These are phyloP conservation scores for Calosoma granatense DNA, from an alignment of 1,140 invertebrate genomes.

Conservation along the genomic window DNA sequence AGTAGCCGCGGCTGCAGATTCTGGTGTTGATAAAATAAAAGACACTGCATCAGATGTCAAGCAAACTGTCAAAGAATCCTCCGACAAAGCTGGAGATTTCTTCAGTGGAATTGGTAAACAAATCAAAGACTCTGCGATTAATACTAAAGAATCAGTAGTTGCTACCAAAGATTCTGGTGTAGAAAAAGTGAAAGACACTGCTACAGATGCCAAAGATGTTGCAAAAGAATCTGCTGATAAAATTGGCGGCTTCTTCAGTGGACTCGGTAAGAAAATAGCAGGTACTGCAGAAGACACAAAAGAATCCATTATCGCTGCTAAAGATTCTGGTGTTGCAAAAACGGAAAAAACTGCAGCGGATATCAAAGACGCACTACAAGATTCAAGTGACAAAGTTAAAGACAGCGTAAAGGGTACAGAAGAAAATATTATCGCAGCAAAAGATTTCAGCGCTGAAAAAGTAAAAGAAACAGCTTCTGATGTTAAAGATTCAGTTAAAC, in stretches of 20 bases:
- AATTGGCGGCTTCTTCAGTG: conserved; percentile 15
- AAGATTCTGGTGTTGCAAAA: not conserved
- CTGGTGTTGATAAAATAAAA: not conserved
- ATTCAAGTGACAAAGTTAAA: too few relatives aligned
- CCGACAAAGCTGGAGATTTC: conserved; percentile 10
- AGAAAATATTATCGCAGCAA: not conserved
- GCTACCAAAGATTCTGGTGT: not conserved
- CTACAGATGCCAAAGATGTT: not conserved
- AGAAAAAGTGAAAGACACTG: not conserved
- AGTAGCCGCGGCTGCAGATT: not conserved
- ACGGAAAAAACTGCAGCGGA: not conserved
- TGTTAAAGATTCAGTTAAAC: not conserved
- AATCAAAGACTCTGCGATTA: not conserved
- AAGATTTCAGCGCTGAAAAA: not conserved
- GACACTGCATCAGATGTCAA: not conserved
- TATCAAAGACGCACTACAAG: not conserved
- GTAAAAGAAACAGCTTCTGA: not conserved
- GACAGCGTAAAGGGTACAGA: not conserved
- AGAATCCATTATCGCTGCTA: not conserved
- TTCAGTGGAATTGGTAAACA: conserved; percentile 15
- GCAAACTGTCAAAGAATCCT: not conserved
- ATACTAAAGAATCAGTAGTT: not conserved
- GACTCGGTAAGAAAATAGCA: conserved; percentile 15
- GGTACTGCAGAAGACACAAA: conserved; percentile 11
- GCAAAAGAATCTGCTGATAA: conserved; percentile 3